These are phyloP conservation scores for Chalcis sispes DNA, from an alignment of 2,888 invertebrate genomes.

Conservation along the genomic window DNA sequence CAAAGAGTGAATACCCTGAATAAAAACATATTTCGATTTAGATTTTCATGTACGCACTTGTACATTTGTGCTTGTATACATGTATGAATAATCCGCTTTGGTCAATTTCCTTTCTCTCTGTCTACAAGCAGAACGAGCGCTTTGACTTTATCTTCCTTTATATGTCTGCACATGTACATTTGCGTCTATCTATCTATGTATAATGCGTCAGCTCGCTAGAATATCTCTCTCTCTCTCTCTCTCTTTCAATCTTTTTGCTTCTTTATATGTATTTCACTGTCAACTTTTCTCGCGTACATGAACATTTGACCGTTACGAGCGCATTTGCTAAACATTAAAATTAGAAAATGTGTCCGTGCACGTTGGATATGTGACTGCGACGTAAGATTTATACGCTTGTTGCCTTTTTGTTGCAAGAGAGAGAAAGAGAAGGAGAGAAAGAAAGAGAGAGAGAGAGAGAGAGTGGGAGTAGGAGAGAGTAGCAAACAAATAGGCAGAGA, in stretches of 20 bases:
- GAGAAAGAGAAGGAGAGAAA: slow-evolving; percentile 10
- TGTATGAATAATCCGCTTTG: slow-evolving; percentile 51
- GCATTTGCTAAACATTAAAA: slow-evolving; percentile 28
- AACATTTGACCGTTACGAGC: background rate
- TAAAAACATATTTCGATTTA: slow-evolving; percentile 58
- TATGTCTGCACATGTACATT: background rate
- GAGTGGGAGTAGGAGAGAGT: too few species aligned
- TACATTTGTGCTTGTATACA: background rate
- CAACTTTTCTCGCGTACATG: slow-evolving; percentile 5
- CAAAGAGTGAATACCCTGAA: too few species aligned
- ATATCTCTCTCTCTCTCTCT: too few species aligned
- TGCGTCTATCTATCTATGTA: slow-evolving; percentile 20
- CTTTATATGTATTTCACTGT: slow-evolving; percentile 26
- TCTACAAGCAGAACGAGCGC: background rate
- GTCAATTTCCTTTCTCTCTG: slow-evolving; percentile 23
- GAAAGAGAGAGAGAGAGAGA: too few species aligned
- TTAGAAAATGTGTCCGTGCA: slow-evolving; percentile 6
- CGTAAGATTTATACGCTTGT: too few species aligned
- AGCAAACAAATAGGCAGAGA: too few species aligned
- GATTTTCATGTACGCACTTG: slow-evolving; percentile 11
- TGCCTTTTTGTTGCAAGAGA: background rate
- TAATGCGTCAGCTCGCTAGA: too few species aligned
- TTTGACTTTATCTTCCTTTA: slow-evolving; percentile 38
- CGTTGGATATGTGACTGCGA: background rate
- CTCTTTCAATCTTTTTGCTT: slow-evolving; percentile 45